Evolutionary conservation across 2,797 vertebrate species (phyloP).

Genomic region (Valencia hispanica): DNA sequence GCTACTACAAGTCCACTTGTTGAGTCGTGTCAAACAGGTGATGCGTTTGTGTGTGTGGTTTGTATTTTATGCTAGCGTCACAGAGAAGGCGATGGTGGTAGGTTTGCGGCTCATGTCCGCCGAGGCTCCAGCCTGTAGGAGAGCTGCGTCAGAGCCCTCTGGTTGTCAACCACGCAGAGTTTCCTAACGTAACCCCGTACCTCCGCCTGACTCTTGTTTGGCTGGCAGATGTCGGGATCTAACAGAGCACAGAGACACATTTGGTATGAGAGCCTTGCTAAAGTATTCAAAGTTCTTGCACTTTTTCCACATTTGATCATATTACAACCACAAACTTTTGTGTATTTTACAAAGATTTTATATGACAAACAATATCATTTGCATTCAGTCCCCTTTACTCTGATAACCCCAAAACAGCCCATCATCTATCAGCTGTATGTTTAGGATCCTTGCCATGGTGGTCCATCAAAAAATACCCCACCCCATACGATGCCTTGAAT

Average conservation of each 20-base stretch:
- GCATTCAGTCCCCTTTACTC: background rate
- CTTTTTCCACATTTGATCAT: background rate
- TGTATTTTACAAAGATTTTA: background rate
- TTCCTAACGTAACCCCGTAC: slow-evolving; percentile 94
- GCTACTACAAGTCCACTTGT: slow-evolving; percentile 61
- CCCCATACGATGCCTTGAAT: background rate
- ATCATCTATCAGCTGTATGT: too few species aligned
- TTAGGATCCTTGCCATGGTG: background rate
- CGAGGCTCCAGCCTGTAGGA: slow-evolving; percentile 96
- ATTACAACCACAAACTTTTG: background rate
- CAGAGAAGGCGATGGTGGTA: slow-evolving; percentile 64
- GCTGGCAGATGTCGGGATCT: slow-evolving; percentile 92
- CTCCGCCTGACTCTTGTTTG: slow-evolving; percentile 97
- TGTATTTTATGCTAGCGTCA: slow-evolving; percentile 47
- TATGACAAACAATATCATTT: background rate
- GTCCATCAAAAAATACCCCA: background rate
- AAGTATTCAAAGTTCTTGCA: background rate
- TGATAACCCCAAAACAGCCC: too few species aligned
- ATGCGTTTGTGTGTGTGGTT: slow-evolving; percentile 20
- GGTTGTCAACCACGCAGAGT: slow-evolving; percentile 98
- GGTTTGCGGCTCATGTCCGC: slow-evolving; percentile 81
- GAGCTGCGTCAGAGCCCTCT: slow-evolving; percentile 97
- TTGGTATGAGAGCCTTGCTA: background rate
- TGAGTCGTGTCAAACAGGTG: slow-evolving; percentile 28
- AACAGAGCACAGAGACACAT: slow-evolving; percentile 31